A percentile compares a stretch with the other conserved stretches of the same genome.
These are phyloP conservation scores for Conops quadrifasciatus DNA, from an alignment of 2,888 invertebrate species.

Conservation along the genomic window DNA sequence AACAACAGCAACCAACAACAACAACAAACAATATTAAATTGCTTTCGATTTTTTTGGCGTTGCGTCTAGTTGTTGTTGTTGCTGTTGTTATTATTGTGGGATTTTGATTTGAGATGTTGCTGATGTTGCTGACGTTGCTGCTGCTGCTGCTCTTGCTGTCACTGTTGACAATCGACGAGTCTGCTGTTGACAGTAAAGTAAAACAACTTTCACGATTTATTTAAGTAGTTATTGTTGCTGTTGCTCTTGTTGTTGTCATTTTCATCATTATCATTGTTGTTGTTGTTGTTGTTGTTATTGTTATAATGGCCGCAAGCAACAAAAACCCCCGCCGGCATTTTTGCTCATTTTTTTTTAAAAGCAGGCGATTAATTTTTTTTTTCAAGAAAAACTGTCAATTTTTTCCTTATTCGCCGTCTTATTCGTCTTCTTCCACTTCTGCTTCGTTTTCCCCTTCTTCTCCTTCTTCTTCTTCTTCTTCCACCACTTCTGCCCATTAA, in stretches of 20 bases:
- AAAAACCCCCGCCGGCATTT: background rate
- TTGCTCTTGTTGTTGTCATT: background rate
- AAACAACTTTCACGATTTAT: slow-evolving; percentile 34
- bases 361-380: too few relatives aligned
- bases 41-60: slow-evolving; percentile 7
- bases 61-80: slow-evolving; percentile 1
- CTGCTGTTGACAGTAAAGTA: slow-evolving; percentile 29
- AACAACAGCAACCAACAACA: background rate
- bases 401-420: too few relatives aligned
- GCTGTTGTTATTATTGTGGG: slow-evolving; percentile 33
- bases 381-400: too few relatives aligned
- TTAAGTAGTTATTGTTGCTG: slow-evolving; percentile 1
- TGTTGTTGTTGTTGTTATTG: background rate
- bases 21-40: slow-evolving; percentile 28
- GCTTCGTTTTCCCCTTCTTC: too few relatives aligned
- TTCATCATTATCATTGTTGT: background rate
- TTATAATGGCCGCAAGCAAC: background rate
- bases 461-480: too few relatives aligned
- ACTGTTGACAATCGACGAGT: slow-evolving; percentile 31
- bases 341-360: background rate
- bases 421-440: too few relatives aligned
- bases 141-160: slow-evolving; percentile 26
- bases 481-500: too few relatives aligned
- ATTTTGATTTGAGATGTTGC: slow-evolving; percentile 1
- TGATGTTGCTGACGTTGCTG: slow-evolving; percentile 22